These are phyloP conservation scores for Pagetopsis macropterus DNA, from an alignment of 2,797 vertebrate species.

Conservation along the genomic window DNA sequence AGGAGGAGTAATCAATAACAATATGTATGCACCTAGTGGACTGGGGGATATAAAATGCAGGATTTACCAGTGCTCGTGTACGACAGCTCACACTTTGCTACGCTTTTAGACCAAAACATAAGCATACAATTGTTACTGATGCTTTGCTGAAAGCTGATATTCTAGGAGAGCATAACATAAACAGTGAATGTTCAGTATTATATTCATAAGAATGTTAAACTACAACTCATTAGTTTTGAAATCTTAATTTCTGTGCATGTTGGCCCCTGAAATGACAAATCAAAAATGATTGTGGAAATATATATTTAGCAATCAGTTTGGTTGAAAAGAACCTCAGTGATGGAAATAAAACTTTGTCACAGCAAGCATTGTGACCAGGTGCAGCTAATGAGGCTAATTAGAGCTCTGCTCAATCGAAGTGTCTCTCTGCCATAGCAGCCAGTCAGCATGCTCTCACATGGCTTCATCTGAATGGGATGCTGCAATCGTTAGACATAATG, in stretches of 20 bases:
- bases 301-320: not conserved
- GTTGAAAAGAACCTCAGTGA: not conserved
- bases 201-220: not conserved
- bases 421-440: not conserved
- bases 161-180: not conserved
- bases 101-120: not conserved
- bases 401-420: not conserved
- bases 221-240: not conserved
- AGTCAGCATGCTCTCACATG: not conserved
- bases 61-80: not conserved
- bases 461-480: not conserved
- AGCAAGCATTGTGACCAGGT: conserved; percentile 1
- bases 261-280: not conserved
- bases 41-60: not conserved
- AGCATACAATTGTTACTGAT: not conserved
- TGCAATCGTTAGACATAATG: not conserved
- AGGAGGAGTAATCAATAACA: not conserved
- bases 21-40: conserved; percentile 5
- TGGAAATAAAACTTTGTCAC: not conserved
- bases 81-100: not conserved
- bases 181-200: not conserved
- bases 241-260: not conserved
- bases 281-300: not conserved
- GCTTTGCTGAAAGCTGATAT: not conserved
- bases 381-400: not conserved